phyloP scores from a whole-genome alignment of 2,888 invertebrate species.

The Dasysyrphus albostriatus region DNA sequence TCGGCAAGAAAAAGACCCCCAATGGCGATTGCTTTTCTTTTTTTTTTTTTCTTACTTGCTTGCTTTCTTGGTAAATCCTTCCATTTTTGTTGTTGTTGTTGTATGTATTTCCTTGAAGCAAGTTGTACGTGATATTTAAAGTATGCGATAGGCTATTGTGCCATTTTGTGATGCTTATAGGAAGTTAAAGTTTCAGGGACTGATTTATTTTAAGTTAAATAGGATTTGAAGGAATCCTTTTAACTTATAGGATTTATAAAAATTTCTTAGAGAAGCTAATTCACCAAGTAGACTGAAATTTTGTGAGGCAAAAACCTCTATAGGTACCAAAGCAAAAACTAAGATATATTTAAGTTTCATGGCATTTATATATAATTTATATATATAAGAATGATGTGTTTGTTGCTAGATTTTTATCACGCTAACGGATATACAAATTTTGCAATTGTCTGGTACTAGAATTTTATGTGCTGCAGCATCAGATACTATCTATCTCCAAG shows the following conservation, averaged over 20 bases:
- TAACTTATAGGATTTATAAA: not conserved
- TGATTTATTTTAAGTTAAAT: slow-evolving; percentile 36
- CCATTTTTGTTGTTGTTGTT: not conserved
- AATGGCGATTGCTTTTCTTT: slow-evolving; percentile 33
- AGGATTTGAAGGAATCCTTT: slow-evolving; percentile 29
- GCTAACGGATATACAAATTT: not conserved
- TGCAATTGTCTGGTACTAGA: not conserved
- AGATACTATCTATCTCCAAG: not conserved
- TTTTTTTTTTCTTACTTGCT: slow-evolving; percentile 3
- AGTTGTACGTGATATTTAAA: slow-evolving; percentile 39
- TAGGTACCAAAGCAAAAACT: not conserved
- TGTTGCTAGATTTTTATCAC: not conserved
- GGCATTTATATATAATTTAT: not conserved
- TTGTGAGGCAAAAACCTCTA: not conserved
- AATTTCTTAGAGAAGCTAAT: slow-evolving; percentile 7
- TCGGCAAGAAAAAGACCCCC: slow-evolving; percentile 40
- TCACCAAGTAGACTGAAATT: not conserved
- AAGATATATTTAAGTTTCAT: slow-evolving; percentile 8
- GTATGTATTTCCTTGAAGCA: not conserved
- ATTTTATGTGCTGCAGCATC: not conserved
- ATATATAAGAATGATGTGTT: not conserved
- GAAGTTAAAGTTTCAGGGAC: slow-evolving; percentile 33
- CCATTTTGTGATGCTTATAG: slow-evolving; percentile 35
- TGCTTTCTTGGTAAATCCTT: slow-evolving; percentile 7
- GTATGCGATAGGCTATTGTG: slow-evolving; percentile 34